Evolutionary conservation across 2,888 invertebrate genomes (phyloP), one percentile per base, ranked within the genome.

Genomic region (Acrocera orbiculus): DNA sequence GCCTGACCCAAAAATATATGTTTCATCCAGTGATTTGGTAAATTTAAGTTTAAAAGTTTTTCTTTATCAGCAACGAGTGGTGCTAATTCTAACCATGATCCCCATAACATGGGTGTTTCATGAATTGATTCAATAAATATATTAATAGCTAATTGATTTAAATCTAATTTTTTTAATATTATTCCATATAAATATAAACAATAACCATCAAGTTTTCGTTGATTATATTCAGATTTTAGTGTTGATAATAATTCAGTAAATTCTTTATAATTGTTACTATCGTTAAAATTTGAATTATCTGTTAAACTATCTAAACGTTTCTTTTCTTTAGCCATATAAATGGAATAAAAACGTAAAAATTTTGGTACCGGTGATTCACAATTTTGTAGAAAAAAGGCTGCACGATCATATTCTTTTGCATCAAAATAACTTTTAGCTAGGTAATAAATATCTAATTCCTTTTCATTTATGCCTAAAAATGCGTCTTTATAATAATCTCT

Each of bases 21-120:
- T 56, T 81, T 80, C 69, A 95, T 87, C 95, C 95, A 96, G 58
- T 90, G 89, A 43, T 77, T 73, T 0, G 92, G 90, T 26, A 80
- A 55, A 37, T 69, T 66, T 4, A 76, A 52, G 4, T 67, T 64
- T 38, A 72, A 66, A 14, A 80, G 52, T 32, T 77, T 80, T 48
- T 83, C 81, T 56, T 78, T 77, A 47, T 85, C 82, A 40, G 75
- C 72, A 34, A 95, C 76, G 2, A 96, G 62, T 7, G 79, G 73
- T 0, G 89, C 80, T 10, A 98, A 62, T 56, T 95, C 93, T 22
- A 86, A 66, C 87, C 96, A 98, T 0, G 93, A 82, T 26, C 87
- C 79, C 96, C 96, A 98, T 39, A 92, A 70, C 49, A 85, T 73
- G 1, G 92, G 92, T 34, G 78, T 73, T 26, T 70, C 65, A 37